These are phyloP conservation scores for Drosophila multiciliata DNA, from an alignment of 2,888 invertebrate genomes.

Conservation along the genomic window DNA sequence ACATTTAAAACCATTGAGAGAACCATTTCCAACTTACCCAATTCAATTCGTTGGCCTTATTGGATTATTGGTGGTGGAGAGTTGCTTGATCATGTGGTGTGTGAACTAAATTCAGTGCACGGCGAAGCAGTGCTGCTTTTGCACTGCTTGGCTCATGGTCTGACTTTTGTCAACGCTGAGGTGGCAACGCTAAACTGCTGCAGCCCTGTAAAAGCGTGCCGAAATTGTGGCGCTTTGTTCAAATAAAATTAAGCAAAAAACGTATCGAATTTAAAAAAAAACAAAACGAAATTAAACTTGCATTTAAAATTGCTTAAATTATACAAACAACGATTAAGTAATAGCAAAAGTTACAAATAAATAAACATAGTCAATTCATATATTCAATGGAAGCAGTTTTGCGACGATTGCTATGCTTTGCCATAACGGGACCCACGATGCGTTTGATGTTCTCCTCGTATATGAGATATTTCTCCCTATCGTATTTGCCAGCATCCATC, in stretches of 20 bases:
- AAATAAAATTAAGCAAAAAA: background rate
- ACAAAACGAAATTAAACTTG: background rate
- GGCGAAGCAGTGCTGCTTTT: background rate
- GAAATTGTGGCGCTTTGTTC: conserved; percentile 5
- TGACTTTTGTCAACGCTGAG: no score
- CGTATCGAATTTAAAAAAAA: background rate
- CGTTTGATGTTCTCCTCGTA: background rate
- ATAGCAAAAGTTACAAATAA: no score
- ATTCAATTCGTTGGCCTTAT: background rate
- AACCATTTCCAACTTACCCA: background rate
- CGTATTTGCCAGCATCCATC: background rate
- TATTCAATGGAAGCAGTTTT: conserved; percentile 38
- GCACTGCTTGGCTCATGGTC: background rate
- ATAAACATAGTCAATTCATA: background rate
- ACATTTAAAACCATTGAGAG: background rate
- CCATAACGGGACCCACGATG: background rate
- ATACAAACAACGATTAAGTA: background rate
- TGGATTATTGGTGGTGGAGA: background rate
- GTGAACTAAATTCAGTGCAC: conserved; percentile 3
- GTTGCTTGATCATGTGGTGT: conserved; percentile 30
- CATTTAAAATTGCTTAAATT: background rate
- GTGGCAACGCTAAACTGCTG: conserved; percentile 31
- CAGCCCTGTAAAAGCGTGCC: conserved; percentile 23
- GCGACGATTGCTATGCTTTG: conserved; percentile 32
- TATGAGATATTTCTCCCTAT: background rate